Conservation (phyloP, 2,797 vertebrate genomes). For the Onychomys arenicola region DNA sequence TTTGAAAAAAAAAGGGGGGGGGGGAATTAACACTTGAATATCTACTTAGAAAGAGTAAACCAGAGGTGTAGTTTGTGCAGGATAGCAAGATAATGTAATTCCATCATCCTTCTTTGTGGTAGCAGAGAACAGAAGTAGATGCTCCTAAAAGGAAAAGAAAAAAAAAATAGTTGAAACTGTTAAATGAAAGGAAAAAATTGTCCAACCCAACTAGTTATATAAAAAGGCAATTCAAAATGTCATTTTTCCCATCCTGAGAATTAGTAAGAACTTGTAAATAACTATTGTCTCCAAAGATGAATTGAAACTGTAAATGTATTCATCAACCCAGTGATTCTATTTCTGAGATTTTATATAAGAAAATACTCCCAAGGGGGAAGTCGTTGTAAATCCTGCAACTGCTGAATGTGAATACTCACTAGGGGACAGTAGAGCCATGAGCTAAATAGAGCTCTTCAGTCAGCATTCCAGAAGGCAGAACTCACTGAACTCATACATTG, state of each 20-base stretch:
- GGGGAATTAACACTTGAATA: neutral
- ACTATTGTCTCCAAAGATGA: neutral
- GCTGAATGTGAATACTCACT: neutral
- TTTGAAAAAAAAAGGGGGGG: neutral
- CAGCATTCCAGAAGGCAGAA: neutral
- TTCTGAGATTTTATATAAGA: neutral
- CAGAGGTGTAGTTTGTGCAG: neutral
- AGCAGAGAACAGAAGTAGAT: neutral
- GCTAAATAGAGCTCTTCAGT: neutral
- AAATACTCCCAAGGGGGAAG: neutral
- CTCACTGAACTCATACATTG: neutral
- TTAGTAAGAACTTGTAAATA: conserved; percentile 32
- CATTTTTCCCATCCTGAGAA: conserved; percentile 14
- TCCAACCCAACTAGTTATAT: neutral
- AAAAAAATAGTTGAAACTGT: neutral
- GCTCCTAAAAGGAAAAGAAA: neutral
- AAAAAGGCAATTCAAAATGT: conserved; percentile 7
- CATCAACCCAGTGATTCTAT: neutral
- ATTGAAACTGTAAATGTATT: neutral
- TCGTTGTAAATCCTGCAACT: neutral
- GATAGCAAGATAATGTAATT: neutral
- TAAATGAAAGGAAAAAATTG: conserved; percentile 58
- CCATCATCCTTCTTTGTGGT: neutral
- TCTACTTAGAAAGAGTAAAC: conserved; percentile 1
- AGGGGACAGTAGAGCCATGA: neutral